Conservation (phyloP, 2,113 vertebrate genomes). For the Pseudopipra pipra region DNA sequence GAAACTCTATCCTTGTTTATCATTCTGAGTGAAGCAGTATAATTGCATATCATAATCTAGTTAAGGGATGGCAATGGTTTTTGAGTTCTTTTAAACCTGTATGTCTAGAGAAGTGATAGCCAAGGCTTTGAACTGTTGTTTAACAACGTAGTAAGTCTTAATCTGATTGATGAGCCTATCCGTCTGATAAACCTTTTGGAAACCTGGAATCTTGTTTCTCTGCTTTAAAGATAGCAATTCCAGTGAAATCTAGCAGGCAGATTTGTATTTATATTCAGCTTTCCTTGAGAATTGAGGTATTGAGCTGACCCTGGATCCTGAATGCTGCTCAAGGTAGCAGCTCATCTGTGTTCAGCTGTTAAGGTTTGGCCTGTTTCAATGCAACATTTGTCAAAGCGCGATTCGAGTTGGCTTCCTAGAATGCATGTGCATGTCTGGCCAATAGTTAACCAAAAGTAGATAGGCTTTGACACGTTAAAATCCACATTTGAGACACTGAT, state of each 20-base stretch:
- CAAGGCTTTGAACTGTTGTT: neutral
- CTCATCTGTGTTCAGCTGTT: neutral
- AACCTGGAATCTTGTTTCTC: constrained; percentile 38
- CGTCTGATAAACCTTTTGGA: neutral
- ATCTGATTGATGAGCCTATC: neutral
- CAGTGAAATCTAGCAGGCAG: constrained; percentile 30
- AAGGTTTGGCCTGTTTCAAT: constrained; percentile 4
- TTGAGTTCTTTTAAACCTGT: constrained; percentile 22
- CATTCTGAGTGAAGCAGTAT: neutral
- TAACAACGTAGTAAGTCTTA: neutral
- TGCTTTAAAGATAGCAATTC: constrained; percentile 42
- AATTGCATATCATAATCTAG: neutral
- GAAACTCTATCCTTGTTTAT: neutral
- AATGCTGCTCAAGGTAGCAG: constrained; percentile 42
- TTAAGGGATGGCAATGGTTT: constrained; percentile 17
- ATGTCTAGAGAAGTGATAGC: constrained; percentile 4
- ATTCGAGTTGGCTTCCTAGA: constrained; percentile 25
- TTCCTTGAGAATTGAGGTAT: constrained; percentile 19
- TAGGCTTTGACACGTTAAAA: constrained; percentile 38
- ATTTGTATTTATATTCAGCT: constrained; percentile 40
- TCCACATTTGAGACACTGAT: neutral
- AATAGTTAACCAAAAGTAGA: neutral
- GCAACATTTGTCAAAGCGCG: constrained; percentile 18
- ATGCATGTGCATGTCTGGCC: neutral
- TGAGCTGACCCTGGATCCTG: constrained; percentile 18